phyloP scores from a whole-genome alignment of 2,113 vertebrate species.

The Pseudopodoces humilis region DNA sequence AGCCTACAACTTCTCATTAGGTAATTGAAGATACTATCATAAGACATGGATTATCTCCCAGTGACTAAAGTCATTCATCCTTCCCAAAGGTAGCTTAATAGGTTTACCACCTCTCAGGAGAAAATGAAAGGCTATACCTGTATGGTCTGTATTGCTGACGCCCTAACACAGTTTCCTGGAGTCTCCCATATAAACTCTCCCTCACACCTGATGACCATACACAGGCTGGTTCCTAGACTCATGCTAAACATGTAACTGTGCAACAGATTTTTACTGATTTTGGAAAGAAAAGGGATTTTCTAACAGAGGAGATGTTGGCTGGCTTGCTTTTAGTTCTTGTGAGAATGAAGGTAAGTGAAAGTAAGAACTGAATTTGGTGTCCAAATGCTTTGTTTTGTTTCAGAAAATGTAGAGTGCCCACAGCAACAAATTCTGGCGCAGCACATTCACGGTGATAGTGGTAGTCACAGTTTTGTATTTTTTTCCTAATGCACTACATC shows the following conservation, averaged over 20 bases:
- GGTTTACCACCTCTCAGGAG: not conserved
- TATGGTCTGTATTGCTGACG: not conserved
- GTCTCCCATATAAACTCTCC: not conserved
- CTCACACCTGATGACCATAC: not conserved
- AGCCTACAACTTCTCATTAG: not conserved
- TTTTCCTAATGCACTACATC: not conserved
- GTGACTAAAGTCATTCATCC: not conserved
- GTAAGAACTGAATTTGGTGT: not conserved
- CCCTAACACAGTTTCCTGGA: not conserved
- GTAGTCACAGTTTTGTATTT: not conserved
- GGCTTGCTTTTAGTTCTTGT: not conserved
- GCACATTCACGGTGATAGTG: rapidly evolving
- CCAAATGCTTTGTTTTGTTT: not conserved
- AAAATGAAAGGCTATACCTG: not conserved
- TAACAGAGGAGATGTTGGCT: not conserved
- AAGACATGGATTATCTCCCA: not conserved
- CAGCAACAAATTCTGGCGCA: not conserved
- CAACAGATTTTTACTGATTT: not conserved
- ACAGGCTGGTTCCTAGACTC: not conserved
- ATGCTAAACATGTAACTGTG: not conserved
- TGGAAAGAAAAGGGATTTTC: not conserved
- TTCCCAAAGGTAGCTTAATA: not conserved
- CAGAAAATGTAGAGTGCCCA: not conserved
- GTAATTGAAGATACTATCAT: not conserved
- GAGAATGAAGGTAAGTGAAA: not conserved